phyloP scores from a whole-genome alignment of 1,140 invertebrate genomes.

The Bombus confusus region DNA sequence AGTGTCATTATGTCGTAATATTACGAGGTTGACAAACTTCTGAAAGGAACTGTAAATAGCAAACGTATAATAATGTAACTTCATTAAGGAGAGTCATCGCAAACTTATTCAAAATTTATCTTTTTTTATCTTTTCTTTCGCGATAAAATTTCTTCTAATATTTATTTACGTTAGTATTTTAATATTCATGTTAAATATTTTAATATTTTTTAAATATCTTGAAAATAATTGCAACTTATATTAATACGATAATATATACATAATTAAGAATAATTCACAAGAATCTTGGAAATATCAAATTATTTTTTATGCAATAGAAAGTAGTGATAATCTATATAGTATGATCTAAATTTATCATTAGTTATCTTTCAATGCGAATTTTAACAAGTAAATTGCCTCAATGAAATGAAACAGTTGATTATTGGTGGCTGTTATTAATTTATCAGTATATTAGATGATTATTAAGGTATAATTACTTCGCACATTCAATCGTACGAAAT shows the following conservation, averaged over 20 bases:
- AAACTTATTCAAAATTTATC: not conserved
- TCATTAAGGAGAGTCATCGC: not conserved
- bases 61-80: not conserved
- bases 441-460: too few relatives aligned
- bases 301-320: too few relatives aligned
- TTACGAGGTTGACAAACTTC: too few relatives aligned
- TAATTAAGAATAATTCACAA: too few relatives aligned
- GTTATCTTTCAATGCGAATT: not conserved
- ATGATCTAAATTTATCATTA: not conserved
- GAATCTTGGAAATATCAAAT: too few relatives aligned
- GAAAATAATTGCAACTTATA: too few relatives aligned
- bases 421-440: not conserved
- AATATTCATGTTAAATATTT: too few relatives aligned
- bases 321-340: too few relatives aligned
- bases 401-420: not conserved
- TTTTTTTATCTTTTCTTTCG: not conserved
- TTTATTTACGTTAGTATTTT: too few relatives aligned
- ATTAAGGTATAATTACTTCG: not conserved
- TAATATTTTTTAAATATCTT: too few relatives aligned
- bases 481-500: not conserved
- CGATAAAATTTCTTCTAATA: not conserved
- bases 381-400: not conserved
- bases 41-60: not conserved
- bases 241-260: too few relatives aligned
- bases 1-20: not conserved